Base-by-base conservation (phyloP, 2,113 vertebrate species). In the Tenrec ecaudatus region DNA sequence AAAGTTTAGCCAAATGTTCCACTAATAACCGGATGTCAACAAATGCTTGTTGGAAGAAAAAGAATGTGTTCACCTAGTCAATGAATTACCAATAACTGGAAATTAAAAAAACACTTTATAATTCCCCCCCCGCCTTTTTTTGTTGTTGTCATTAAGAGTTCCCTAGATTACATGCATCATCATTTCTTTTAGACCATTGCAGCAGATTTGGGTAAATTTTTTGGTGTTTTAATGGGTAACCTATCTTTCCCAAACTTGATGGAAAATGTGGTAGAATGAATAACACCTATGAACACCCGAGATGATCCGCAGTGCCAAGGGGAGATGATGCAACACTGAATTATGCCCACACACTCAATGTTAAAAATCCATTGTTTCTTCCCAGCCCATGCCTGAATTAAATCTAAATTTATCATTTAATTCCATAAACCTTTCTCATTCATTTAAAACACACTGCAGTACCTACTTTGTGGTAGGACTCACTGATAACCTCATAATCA, bases 21-120 rank as follows among this genome's bases (percentile, higher is more conserved):
- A 82, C 38, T 93, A 33, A 66, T 7, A 92, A 5, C 22, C 53
- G 5, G 36, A 47, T 12, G 82, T 9, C 16, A 92, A 79, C 12
- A 92, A 84, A 81, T 73, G 22, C 2, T 82, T 82, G 6, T 78
- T 79, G 58, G 75, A 7, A 80, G 95, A 73, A 82, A 60, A 19
- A 40, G 38, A 83, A 73, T 76, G 23, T 89, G 60, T 92, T 81
- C 76, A 80, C 17, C 33, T 71, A 76, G 5, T 57, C 62, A 17
- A 82, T n/a, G 11, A 86, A 86, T 64, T 88, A 80, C 10, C 60
- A 88, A 40, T 84, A 68, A 84, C 4, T 19, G 6, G 4, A 78
- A 36, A 81, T 68, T 62, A 75, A 19, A 23, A 11, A 36, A 60
- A 0, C 3, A 31, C 12, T 17, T 90, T 76, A 89, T 20, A 84